Percentiles rank a stretch among this genome's conserved stretches.
Conservation (phyloP, 2,888 invertebrate genomes). For the Lottia gigantea region DNA sequence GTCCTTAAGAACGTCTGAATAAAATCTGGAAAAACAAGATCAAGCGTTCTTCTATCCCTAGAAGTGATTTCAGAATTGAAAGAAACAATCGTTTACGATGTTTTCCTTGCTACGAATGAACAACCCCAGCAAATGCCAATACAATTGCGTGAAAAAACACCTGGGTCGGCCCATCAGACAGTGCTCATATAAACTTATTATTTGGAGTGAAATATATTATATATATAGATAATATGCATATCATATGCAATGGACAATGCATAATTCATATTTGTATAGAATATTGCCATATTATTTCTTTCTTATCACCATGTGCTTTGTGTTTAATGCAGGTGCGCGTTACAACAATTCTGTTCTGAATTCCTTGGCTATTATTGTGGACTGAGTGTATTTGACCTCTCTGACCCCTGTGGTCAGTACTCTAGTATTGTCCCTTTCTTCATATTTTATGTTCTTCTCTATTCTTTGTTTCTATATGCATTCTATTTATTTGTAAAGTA, state of each 20-base stretch:
- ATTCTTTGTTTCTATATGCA: neutral
- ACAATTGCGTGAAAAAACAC: no score
- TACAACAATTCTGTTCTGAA: neutral
- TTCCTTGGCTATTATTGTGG: neutral
- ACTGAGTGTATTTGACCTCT: neutral
- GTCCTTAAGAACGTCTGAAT: no score
- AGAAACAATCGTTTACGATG: no score
- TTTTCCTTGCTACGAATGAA: no score
- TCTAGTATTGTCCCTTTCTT: neutral
- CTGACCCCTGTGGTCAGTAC: neutral
- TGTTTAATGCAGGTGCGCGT: neutral
- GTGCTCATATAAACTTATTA: slow-evolving; percentile 2
- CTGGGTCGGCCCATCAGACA: neutral
- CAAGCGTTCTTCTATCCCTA: no score
- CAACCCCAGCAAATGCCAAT: no score
- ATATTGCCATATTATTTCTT: neutral
- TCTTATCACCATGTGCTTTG: neutral
- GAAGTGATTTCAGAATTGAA: no score
- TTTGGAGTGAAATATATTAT: neutral
- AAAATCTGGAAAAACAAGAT: no score
- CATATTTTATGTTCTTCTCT: neutral
- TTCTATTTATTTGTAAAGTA: slow-evolving; percentile 2
- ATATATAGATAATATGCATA: slow-evolving; percentile 1
- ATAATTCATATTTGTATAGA: neutral
- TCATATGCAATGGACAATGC: slow-evolving; percentile 7